Evolutionary conservation across 2,113 vertebrate genomes (phyloP).

Genomic region (Lepus americanus): DNA sequence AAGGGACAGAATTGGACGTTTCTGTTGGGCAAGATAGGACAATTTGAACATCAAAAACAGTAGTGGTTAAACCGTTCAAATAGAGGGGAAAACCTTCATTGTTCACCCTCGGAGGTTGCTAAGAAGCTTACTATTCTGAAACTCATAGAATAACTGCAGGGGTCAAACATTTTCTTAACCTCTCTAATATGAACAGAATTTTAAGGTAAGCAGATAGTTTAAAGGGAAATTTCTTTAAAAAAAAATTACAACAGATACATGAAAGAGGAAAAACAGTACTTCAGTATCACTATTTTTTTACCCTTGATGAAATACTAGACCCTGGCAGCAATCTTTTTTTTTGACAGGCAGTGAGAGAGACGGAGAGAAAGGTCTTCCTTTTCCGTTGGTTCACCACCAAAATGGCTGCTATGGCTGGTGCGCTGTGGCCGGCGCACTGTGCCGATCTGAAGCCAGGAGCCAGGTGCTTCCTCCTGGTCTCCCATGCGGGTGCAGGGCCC

Average conservation of each 20-base stretch:
- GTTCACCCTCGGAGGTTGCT: neutral
- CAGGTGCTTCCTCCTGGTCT: too few relatives aligned
- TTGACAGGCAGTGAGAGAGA: too few relatives aligned
- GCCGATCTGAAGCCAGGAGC: too few relatives aligned
- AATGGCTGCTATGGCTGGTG: too few relatives aligned
- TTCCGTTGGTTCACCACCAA: too few relatives aligned
- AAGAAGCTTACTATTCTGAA: neutral
- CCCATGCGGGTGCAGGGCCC: too few relatives aligned
- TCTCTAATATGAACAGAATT: neutral
- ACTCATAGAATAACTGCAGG: neutral
- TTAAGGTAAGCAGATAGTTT: neutral
- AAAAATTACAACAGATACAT: slow-evolving; percentile 26
- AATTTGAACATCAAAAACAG: neutral
- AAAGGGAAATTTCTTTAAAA: slow-evolving; percentile 20
- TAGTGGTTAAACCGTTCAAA: neutral
- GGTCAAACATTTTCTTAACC: neutral
- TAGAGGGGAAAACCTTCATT: neutral
- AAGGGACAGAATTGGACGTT: slow-evolving; percentile 6
- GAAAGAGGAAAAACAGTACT: neutral
- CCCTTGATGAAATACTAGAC: neutral
- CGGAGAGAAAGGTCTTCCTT: too few relatives aligned
- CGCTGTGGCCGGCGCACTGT: too few relatives aligned
- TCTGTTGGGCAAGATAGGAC: neutral
- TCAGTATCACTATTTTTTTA: slow-evolving; percentile 12
- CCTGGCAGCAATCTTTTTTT: neutral